Evolutionary conservation across 2,888 invertebrate genomes (phyloP).

Genomic region (Drosophila subquinaria): DNA sequence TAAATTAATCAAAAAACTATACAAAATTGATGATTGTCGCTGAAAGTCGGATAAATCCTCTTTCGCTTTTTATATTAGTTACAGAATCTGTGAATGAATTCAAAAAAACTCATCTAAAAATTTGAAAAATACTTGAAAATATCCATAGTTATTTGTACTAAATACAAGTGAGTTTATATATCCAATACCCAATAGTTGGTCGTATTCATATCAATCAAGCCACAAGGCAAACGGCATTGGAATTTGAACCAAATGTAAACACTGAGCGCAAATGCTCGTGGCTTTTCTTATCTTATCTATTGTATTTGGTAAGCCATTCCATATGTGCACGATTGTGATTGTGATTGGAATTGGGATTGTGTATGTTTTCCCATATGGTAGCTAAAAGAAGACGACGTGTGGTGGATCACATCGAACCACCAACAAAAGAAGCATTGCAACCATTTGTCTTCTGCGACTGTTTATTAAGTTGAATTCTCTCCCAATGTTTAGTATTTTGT

Average conservation of each 20-base stretch:
- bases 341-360: slow-evolving; percentile 14
- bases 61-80: too few relatives aligned
- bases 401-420: slow-evolving; percentile 28
- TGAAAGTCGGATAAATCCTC: too few relatives aligned
- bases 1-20: too few relatives aligned
- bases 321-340: slow-evolving; percentile 15
- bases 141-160: background rate
- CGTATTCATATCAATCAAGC: slow-evolving; percentile 61
- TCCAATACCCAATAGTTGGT: slow-evolving; percentile 27
- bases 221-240: slow-evolving; percentile 52
- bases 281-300: slow-evolving; percentile 56
- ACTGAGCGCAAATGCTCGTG: slow-evolving; percentile 27
- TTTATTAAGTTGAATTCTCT: slow-evolving; percentile 44
- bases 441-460: slow-evolving; percentile 42
- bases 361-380: slow-evolving; percentile 32
- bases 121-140: background rate
- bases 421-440: slow-evolving; percentile 18
- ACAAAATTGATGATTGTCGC: too few relatives aligned
- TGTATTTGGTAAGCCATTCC: slow-evolving; percentile 38
- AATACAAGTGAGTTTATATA: slow-evolving; percentile 16
- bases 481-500: slow-evolving; percentile 4
- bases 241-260: slow-evolving; percentile 55
- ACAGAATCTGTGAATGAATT: too few relatives aligned
- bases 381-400: slow-evolving; percentile 26
- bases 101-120: background rate